Base-by-base conservation (phyloP, 1,140 invertebrate species). In the Drosophila simulans region DNA sequence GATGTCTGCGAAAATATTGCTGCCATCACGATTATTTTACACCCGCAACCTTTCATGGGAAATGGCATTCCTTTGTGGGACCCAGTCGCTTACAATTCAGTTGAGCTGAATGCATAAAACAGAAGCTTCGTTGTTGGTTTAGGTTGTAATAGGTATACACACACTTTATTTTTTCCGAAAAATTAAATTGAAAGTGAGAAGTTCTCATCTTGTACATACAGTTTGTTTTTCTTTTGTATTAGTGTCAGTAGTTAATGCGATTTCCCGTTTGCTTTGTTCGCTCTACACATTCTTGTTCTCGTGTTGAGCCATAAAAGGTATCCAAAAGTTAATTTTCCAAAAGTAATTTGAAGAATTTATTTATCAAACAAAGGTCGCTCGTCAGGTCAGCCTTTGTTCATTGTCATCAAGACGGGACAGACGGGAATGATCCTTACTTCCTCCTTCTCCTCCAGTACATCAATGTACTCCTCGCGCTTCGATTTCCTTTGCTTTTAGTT, bases 151-250 rank as follows among this genome's bases (percentile, higher is more conserved):
- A 70, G 48, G 46, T 62, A 68, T 59, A 63, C 71, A 83, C 62
- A 77, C 63, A 80, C 60, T 85, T 85, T 85, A 81, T 81, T 75
- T 84, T 79, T 77, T 80, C 68, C 55, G 72, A 80, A 75, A 84
- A 77, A 69, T 85, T 77, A 63, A 85, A 72, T 81, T 73, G 68
- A 80, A 73, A 69, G 65, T 53, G 76, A 77, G 76, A 80, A 72
- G 49, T 71, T 63, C 60, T 68, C 70, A 68, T 58, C 73, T 70
- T 89, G 63, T 89, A 88, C 75, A 84, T 73, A 80, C 63, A 80
- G 65, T 43, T 68, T 42, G 65, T 43, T 68, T 42, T 79, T 40
- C 56, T 69, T 69, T 80, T 71, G 64, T 80, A 76, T 80, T 53
- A 48, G 66, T 82, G 56, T 81, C 64, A 63, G 46, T 77, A 65